Evolutionary conservation across 2,888 invertebrate genomes (phyloP).

Genomic region (Tolmerus cingulatus): DNA sequence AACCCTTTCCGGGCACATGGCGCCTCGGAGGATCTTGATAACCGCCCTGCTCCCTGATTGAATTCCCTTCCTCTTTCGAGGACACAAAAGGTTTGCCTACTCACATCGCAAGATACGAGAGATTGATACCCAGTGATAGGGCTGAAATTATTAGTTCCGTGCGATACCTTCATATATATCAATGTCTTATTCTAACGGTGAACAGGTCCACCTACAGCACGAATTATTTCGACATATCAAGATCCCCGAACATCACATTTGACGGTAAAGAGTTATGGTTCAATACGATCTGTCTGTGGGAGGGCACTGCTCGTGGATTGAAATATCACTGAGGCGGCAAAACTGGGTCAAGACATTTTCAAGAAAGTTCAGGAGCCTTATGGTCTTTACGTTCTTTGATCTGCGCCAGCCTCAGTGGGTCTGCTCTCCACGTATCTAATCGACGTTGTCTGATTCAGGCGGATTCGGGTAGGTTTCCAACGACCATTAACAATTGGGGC

Average conservation of each 20-base stretch:
- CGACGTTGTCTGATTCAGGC: neutral
- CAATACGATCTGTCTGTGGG: constrained; percentile 18
- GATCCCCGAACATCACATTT: constrained; percentile 18
- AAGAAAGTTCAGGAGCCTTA: neutral
- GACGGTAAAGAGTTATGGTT: constrained; percentile 23
- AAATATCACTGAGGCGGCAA: constrained; percentile 6
- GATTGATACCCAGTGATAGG: neutral
- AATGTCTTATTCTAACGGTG: constrained; percentile 1
- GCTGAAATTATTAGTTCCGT: neutral
- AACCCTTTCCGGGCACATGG: constrained; percentile 14
- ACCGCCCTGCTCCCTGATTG: neutral
- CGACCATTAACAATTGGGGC: neutral
- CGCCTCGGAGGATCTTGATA: constrained; percentile 12
- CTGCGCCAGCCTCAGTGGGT: neutral
- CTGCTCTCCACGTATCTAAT: neutral
- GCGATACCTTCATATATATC: neutral
- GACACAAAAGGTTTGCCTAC: neutral
- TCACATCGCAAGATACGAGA: neutral
- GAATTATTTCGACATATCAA: constrained; percentile 28
- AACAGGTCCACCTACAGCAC: constrained; percentile 27
- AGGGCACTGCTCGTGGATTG: neutral
- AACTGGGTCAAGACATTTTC: constrained; percentile 6
- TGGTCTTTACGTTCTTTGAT: neutral
- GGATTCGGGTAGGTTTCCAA: neutral
- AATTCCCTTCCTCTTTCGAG: neutral